Evolutionary conservation across 2,797 vertebrate species (phyloP).

Genomic region (Typhlichthys eigenmanni): DNA sequence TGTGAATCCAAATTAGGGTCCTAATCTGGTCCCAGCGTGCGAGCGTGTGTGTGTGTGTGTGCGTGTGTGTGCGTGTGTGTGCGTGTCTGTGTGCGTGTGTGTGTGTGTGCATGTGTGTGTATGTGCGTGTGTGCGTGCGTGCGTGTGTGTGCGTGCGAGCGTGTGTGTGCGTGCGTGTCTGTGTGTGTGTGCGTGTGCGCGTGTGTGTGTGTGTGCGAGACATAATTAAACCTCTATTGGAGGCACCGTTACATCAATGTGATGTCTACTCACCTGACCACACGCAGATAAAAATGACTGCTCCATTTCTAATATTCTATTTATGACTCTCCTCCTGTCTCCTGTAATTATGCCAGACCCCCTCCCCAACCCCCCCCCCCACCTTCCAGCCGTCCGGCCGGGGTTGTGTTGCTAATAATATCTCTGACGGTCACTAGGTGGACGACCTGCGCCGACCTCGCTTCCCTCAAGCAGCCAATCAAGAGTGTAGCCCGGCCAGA

Average conservation of each 20-base stretch:
- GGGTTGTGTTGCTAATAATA: constrained; percentile 15
- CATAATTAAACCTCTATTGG: not conserved
- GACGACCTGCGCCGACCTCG: constrained; percentile 17
- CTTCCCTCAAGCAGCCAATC: constrained; percentile 24
- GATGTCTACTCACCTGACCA: not conserved
- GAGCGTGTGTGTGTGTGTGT: not conserved
- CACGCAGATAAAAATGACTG: not conserved
- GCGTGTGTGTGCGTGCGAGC: not conserved
- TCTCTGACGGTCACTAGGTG: constrained; percentile 1
- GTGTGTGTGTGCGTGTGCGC: too few species aligned
- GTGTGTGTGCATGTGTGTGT: not conserved
- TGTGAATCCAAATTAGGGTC: too few species aligned
- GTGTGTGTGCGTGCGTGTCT: too few species aligned
- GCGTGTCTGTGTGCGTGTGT: not conserved
- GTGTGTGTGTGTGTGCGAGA: not conserved
- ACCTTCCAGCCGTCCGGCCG: not conserved
- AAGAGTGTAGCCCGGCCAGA: constrained; percentile 7
- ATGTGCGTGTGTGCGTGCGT: too few species aligned
- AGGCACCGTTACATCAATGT: not conserved
- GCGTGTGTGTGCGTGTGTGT: not conserved
- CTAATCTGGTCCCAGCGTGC: not conserved
- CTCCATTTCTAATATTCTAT: not conserved
- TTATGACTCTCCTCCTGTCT: not conserved
- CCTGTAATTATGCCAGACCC: not conserved
- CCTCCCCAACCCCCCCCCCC: not conserved